phyloP scores from a whole-genome alignment of 1,140 invertebrate genomes.

The Nymphalis io region DNA sequence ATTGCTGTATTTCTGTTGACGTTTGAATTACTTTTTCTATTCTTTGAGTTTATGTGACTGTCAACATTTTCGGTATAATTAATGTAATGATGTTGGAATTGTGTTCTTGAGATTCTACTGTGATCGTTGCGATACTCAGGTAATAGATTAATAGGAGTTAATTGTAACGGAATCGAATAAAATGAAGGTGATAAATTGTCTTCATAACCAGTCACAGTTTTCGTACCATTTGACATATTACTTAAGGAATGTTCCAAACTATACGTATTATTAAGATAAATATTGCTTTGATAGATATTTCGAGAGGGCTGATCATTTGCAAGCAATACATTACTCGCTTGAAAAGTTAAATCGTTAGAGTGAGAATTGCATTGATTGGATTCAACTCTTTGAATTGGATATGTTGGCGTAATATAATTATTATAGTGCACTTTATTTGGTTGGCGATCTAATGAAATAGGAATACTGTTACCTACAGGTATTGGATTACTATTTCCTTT shows the following conservation, averaged over 20 bases:
- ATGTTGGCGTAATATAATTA: background rate
- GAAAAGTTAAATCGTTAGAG: background rate
- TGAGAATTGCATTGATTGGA: background rate
- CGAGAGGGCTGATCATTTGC: background rate
- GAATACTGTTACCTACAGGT: background rate
- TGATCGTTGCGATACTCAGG: background rate
- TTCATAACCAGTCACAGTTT: no score
- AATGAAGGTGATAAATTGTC: no score
- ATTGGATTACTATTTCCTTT: background rate
- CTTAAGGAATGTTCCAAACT: no score
- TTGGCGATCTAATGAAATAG: background rate
- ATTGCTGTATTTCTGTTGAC: background rate
- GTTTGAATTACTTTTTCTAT: background rate
- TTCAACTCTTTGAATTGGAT: constrained; percentile 8
- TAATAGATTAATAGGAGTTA: background rate
- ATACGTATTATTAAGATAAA: background rate
- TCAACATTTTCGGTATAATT: background rate
- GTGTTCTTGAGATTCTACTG: background rate
- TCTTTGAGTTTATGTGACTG: background rate
- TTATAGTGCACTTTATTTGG: background rate
- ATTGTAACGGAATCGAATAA: no score
- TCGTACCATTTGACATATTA: no score
- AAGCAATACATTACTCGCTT: background rate
- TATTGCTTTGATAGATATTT: background rate
- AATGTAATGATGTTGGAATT: background rate